These are phyloP conservation scores for Acomys russatus DNA, from an alignment of 2,797 vertebrate genomes.

Conservation along the genomic window DNA sequence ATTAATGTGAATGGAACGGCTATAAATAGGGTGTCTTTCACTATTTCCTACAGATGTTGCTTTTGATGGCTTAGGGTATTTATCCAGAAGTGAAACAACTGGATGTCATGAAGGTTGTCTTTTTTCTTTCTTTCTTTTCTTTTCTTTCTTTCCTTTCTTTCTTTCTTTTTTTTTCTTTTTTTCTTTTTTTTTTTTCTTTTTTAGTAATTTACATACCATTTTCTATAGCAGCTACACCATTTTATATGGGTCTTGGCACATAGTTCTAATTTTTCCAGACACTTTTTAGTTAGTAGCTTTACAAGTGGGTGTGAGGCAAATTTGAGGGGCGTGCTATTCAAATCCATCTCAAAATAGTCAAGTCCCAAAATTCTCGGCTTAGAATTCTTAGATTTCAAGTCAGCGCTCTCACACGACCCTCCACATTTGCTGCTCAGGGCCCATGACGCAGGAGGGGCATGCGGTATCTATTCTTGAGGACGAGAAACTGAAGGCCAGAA, in stretches of 20 bases:
- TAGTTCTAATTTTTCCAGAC: neutral
- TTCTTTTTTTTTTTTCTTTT: too few relatives aligned
- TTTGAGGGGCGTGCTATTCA: neutral
- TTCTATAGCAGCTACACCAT: neutral
- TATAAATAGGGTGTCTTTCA: neutral
- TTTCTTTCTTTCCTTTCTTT: too few relatives aligned
- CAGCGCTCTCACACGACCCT: neutral
- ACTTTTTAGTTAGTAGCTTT: neutral
- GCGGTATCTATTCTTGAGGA: neutral
- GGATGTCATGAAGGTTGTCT: neutral
- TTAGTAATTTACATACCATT: neutral
- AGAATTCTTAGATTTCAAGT: slow-evolving; percentile 7
- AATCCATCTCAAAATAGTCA: slow-evolving; percentile 53
- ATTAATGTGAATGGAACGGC: neutral
- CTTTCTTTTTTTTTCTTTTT: too few relatives aligned
- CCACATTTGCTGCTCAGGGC: neutral
- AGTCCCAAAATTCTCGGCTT: neutral
- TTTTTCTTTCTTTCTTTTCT: neutral
- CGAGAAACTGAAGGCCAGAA: neutral
- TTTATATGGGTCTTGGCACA: neutral
- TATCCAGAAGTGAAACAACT: neutral
- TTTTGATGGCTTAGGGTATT: neutral
- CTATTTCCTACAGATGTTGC: neutral
- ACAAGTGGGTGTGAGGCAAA: neutral
- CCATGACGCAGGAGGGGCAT: neutral